Conservation (phyloP, 2,113 vertebrate genomes). For the Rana temporaria region DNA sequence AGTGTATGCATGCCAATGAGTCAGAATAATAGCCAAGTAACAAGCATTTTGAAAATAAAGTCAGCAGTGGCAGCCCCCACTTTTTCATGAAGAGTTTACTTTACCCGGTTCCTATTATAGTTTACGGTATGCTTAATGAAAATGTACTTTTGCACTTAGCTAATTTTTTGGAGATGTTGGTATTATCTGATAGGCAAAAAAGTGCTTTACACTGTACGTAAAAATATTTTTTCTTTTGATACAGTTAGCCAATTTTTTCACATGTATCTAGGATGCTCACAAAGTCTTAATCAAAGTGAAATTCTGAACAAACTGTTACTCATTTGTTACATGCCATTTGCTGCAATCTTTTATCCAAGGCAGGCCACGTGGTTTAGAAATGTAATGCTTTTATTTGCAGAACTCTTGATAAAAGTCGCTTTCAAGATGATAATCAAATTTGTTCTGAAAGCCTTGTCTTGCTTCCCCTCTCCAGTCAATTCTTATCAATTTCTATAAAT, state of each 20-base stretch:
- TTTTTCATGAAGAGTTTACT: too few species aligned
- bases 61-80: too few species aligned
- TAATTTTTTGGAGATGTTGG: too few species aligned
- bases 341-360: neutral
- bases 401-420: slow-evolving; percentile 61
- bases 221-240: neutral
- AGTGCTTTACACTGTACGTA: too few species aligned
- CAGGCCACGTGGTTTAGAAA: neutral
- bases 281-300: neutral
- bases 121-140: too few species aligned
- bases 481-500: slow-evolving; percentile 71
- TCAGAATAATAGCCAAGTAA: too few species aligned
- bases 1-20: too few species aligned
- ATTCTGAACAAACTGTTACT: neutral
- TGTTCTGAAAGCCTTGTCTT: slow-evolving; percentile 54
- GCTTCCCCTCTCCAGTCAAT: slow-evolving; percentile 68
- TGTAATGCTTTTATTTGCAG: slow-evolving; percentile 3
- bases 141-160: too few species aligned
- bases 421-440: slow-evolving; percentile 60
- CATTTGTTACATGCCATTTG: neutral
- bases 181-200: too few species aligned
- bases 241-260: neutral
- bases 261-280: neutral
- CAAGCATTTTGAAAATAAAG: too few species aligned
- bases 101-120: too few species aligned